Evolutionary conservation across 2,888 invertebrate species (phyloP), one percentile per base, ranked within the genome.

Genomic region (Colostygia pectinataria): DNA sequence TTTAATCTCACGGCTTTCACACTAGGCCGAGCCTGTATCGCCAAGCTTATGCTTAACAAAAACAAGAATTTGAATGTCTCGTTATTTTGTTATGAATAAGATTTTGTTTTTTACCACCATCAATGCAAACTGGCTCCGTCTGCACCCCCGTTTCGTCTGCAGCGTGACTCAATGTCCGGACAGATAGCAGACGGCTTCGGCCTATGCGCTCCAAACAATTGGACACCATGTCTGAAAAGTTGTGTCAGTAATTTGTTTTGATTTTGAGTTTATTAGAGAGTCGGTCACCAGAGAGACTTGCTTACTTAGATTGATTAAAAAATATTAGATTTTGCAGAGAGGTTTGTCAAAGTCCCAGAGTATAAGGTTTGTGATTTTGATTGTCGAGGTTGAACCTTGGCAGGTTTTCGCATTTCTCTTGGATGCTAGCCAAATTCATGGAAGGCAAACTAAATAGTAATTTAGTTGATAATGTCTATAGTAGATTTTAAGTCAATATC

Each of bases 111-210:
- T 20, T 4, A 20, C 4, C 6, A 55, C 55, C 45, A 12, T 40
- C 36, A 24, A 46, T 40, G 23, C 15, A 14, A 14, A 53, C 15
- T 12, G 38, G 41, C 9, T 52, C 56, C 1, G 61, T 59, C 25
- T 62, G 61, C 0, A 62, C 61, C 4, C 55, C 56, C 15, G 60
- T 55, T 8, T 73, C 70, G 0, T 60, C 53, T 2, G 51, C 46
- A 0, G 67, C 66, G 28, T 60, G 56, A 27, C 58, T 53, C 4
- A 75, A 55, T 27, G 58, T 64, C 1, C 68, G 65, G 4, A 66
- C 56, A 0, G 74, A 65, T 47, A 73, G 62, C 13, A 75, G 54
- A 12, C 59, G 63, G 32, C 70, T 74, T 8, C 50, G 64, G 0
- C 71, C 73, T 8, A 69, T 67, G 8, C 56, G 61, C 2, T 64